Base-by-base conservation (phyloP, 2,888 invertebrate species). In the Mythimna vitellina region DNA sequence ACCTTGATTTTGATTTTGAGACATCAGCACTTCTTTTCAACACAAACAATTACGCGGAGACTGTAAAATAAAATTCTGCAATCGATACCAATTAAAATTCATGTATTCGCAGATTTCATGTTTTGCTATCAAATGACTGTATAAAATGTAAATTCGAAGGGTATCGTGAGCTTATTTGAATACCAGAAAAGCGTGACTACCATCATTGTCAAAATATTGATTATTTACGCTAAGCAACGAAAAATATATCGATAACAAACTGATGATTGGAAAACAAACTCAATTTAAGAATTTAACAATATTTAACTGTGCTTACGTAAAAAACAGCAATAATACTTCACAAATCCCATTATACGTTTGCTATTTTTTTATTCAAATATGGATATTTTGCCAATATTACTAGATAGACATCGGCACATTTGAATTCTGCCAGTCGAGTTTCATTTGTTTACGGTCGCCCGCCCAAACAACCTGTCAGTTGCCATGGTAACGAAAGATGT, bases 371-470 rank as follows among this genome's bases (percentile, higher is more conserved):
- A 85, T 78, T 80, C 70, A 72, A 79, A 77, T 80, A 73, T 82
- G 74, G 65, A 65, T 80, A 81, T 83, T 87, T 87, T 82, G 84
- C 81, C 76, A 81, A 76, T 85, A 85, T 87, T 85, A 86, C 83
- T 83, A 84, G 80, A 79, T 87, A 90, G 87, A 81, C 86, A 87
- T 84, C 79, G 87, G 85, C 89, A 91, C 91, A 88, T 92, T 92
- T 89, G 88, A 89, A 86, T 80, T 88, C 87, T 87, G 89, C 84
- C 88, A 86, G 87, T 88, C 92, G 93, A 88, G 89, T 86, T 93
- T 96, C 95, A 94, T 94, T 96, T 96, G 96, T 96, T 95, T 95
- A 95, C 93, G 78, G 88, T 86, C 88, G 88, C 89, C 90, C 82
- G 88, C 89, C 90, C 82, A 93, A 96, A 95, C 95, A 95, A 91